These are phyloP conservation scores for Metalampra italica DNA, from an alignment of 2,888 invertebrate species.

Conservation along the genomic window DNA sequence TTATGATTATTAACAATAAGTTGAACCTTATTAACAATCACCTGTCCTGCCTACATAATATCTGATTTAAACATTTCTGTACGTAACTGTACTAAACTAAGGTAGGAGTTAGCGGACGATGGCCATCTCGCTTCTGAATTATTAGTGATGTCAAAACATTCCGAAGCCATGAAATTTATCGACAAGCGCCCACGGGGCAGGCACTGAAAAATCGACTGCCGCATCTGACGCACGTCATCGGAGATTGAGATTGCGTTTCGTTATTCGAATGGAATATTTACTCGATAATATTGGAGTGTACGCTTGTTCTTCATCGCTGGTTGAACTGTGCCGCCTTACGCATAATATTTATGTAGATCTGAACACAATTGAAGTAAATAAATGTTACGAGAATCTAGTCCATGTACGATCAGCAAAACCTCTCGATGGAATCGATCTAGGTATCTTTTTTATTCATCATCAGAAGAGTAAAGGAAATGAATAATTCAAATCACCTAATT, in stretches of 20 bases:
- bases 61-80: neutral
- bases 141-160: conserved; percentile 42
- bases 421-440: no score
- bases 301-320: conserved; percentile 3
- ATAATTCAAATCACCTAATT: no score
- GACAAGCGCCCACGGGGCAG: conserved; percentile 25
- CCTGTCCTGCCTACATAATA: no score
- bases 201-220: conserved; percentile 39
- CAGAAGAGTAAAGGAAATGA: no score
- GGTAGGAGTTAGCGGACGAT: conserved; percentile 20
- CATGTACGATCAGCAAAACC: no score
- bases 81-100: conserved; percentile 21
- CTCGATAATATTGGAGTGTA: conserved; percentile 1
- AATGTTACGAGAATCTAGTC: no score
- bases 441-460: no score
- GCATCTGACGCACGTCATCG: conserved; percentile 18
- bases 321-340: neutral
- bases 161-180: conserved; percentile 33
- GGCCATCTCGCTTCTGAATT: conserved; percentile 28
- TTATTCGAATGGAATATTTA: conserved; percentile 9
- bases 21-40: no score
- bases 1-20: no score
- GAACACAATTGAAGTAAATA: no score
- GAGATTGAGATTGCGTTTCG: conserved; percentile 26
- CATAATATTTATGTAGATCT: neutral